phyloP scores from a whole-genome alignment of 2,797 vertebrate species.

The Arvicola amphibius region DNA sequence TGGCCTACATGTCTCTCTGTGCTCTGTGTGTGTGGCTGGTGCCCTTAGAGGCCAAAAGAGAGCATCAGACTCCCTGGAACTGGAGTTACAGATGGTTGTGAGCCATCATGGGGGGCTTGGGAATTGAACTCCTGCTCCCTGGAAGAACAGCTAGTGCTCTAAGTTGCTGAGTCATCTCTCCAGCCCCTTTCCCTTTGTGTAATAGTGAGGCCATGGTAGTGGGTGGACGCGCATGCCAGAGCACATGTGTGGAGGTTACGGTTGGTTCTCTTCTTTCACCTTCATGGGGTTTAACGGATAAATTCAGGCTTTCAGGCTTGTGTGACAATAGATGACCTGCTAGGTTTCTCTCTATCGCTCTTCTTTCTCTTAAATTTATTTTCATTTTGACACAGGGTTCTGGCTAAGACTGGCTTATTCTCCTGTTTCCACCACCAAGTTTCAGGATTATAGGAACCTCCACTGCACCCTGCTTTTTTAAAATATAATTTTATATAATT shows the following conservation, averaged over 20 bases:
- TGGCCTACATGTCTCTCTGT: not conserved
- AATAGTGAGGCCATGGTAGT: not conserved
- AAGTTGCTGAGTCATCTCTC: not conserved
- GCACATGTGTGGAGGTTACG: not conserved
- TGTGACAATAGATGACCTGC: not conserved
- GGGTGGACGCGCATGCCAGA: too few relatives aligned
- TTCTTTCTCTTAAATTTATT: not conserved
- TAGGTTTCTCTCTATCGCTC: not conserved
- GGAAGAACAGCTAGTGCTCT: not conserved
- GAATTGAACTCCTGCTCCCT: not conserved
- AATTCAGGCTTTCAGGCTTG: not conserved
- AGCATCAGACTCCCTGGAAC: not conserved
- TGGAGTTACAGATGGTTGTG: not conserved
- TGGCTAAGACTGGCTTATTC: not conserved
- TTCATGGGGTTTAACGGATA: too few relatives aligned
- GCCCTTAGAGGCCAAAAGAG: not conserved
- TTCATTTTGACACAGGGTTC: not conserved
- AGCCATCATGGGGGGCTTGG: not conserved
- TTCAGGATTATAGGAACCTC: not conserved
- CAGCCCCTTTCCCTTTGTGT: not conserved
- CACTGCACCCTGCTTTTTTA: not conserved
- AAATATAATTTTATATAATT: too few relatives aligned
- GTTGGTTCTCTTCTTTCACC: not conserved
- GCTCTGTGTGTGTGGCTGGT: not conserved
- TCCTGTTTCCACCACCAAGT: not conserved